phyloP scores from a whole-genome alignment of 2,797 vertebrate species.

The Numenius phaeopus region DNA sequence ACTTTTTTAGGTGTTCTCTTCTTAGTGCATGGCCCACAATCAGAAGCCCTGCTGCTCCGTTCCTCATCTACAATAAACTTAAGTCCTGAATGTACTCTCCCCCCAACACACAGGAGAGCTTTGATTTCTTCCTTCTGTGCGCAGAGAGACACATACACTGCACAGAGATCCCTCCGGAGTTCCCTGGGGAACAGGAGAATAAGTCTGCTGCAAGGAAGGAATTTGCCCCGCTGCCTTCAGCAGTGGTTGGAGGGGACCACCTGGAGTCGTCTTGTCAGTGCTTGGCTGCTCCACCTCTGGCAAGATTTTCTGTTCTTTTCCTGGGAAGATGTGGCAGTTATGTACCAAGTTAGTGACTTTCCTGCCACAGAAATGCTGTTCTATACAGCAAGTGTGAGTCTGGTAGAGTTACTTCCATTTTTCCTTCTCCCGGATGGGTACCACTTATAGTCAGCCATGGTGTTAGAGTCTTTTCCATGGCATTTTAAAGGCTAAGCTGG shows the following conservation, averaged over 20 bases:
- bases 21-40: background rate
- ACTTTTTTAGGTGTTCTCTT: background rate
- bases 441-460: background rate
- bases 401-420: background rate
- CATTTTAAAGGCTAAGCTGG: conserved; percentile 6
- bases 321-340: background rate
- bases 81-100: background rate
- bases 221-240: background rate
- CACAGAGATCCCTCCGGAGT: background rate
- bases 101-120: background rate
- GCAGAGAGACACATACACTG: background rate
- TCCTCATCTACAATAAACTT: background rate
- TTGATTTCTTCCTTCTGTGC: background rate
- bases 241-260: background rate
- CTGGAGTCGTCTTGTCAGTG: background rate
- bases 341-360: background rate
- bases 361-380: background rate
- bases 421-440: background rate
- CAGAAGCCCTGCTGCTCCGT: background rate
- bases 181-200: background rate
- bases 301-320: background rate
- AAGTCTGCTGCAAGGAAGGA: background rate
- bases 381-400: background rate
- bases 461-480: background rate
- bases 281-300: background rate